phyloP scores from a whole-genome alignment of 92 coral and sea anemone species.

The Phenganax subtilis region DNA sequence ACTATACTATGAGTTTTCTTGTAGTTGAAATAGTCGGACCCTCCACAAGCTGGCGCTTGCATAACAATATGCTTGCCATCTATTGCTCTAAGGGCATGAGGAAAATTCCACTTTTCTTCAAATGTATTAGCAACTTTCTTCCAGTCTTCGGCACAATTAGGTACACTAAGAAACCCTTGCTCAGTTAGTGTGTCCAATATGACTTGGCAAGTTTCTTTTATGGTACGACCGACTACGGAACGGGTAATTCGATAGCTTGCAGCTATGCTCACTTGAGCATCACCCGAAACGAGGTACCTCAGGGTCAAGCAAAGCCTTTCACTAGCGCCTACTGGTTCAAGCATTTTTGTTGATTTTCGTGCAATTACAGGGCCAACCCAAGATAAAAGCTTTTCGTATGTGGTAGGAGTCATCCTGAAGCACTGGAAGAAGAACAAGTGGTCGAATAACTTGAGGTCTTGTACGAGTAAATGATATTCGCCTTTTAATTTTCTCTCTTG shows the following conservation, averaged over 20 bases:
- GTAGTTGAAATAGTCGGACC: slow-evolving; percentile 9
- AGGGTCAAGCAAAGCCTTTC: slow-evolving; percentile 40
- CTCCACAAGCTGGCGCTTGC: too few relatives aligned
- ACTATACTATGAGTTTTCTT: slow-evolving; percentile 18
- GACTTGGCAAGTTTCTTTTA: slow-evolving; percentile 30
- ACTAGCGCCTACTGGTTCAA: slow-evolving; percentile 17
- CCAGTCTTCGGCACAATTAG: slow-evolving; percentile 12
- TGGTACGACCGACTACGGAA: background rate
- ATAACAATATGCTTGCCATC: slow-evolving; percentile 31
- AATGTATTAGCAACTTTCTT: background rate
- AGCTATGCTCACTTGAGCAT: slow-evolving; percentile 18
- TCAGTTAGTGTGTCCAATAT: slow-evolving; percentile 20
- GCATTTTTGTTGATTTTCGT: background rate
- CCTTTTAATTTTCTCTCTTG: too few relatives aligned
- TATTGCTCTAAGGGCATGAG: slow-evolving; percentile 30
- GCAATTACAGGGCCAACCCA: slow-evolving; percentile 36
- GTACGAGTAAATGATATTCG: slow-evolving; percentile 21
- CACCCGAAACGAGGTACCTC: slow-evolving; percentile 30
- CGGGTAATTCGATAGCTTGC: slow-evolving; percentile 37
- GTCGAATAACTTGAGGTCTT: slow-evolving; percentile 34
- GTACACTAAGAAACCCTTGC: background rate
- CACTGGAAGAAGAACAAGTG: slow-evolving; percentile 29
- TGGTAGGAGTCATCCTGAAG: slow-evolving; percentile 38
- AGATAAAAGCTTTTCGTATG: slow-evolving; percentile 32
- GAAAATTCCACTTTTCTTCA: slow-evolving; percentile 34